Base-by-base conservation (phyloP, 92 coral and sea anemone species). In the Paramuricea clavata region DNA sequence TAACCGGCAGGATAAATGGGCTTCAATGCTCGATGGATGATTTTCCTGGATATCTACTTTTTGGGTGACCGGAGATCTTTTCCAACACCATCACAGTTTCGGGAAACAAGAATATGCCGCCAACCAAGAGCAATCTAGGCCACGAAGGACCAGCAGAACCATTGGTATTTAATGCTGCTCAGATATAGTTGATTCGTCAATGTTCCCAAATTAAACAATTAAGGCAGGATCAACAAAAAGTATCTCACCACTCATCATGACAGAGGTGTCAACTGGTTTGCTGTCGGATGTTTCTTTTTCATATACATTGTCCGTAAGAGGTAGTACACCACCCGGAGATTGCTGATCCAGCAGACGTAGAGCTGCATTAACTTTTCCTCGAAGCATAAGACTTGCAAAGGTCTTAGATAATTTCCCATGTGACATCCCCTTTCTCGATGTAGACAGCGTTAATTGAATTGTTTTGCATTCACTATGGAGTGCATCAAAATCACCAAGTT, bases 321-420 rank as follows among this genome's bases (percentile, higher is more conserved):
- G 44, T 30, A 15, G 22, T 15, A 69, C 26, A 12, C 75, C 44
- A 0, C 54, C 77, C 33, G 69, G 12, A 16, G 70, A 2, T 30
- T 82, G 78, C 0, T 82, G 27, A 36, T 82, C 57, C 17, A 82
- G 59, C 12, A 76, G 52, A 50, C 60, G 39, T 52, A 87, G 60
- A 50, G 86, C 90, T 9, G 90, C 73, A 78, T 86, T 82, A 15
- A 86, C 71, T 69, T 86, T 86, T 79, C 89, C 87, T 28, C 73
- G 86, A 0, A 87, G 21, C 34, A 81, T 60, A 8, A 54, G 67
- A 32, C 60, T 87, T 5, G 90, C 61, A 54, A 87, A 87, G 9
- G 72, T 56, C 62, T 87, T 87, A 0, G 80, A 83, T 69, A 80
- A 15, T 49, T 44, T 23, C 35, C 80, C 81, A 56, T 67, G 59